Percentiles rank a stretch among this genome's conserved stretches.
Evolutionary conservation across 2,888 invertebrate species (phyloP).

Genomic region (Heteromurus nitidus): DNA sequence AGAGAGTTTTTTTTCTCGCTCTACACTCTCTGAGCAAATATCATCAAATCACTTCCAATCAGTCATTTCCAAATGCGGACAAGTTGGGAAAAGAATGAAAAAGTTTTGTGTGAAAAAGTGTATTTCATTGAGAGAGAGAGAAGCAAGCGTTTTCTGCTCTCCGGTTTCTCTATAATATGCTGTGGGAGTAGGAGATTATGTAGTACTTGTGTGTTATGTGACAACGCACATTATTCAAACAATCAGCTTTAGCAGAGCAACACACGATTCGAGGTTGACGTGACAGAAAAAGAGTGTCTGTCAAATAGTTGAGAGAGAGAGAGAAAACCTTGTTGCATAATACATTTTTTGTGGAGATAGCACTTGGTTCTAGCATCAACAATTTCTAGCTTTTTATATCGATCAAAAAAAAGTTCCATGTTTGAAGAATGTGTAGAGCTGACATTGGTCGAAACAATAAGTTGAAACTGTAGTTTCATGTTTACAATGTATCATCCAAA

Average conservation of each 20-base stretch:
- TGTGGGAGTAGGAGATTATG: not conserved
- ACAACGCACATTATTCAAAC: conserved; percentile 20
- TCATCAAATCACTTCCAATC: conserved; percentile 39
- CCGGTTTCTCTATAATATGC: not conserved
- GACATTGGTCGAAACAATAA: too few species aligned
- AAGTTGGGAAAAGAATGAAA: conserved; percentile 1
- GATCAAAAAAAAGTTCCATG: too few species aligned
- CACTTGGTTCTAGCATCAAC: too few species aligned
- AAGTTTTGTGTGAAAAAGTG: conserved; percentile 3
- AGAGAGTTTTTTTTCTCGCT: conserved; percentile 2
- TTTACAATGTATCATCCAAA: not conserved
- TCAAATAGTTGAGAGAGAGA: not conserved
- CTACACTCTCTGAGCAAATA: conserved; percentile 19
- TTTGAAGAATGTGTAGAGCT: too few species aligned
- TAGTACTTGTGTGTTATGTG: conserved; percentile 3
- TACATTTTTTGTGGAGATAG: too few species aligned
- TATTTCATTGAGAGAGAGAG: not conserved
- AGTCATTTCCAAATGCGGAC: conserved; percentile 24
- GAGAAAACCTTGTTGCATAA: too few species aligned
- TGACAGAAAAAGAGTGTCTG: not conserved
- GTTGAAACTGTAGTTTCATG: too few species aligned
- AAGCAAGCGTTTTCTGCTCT: not conserved
- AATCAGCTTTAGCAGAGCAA: not conserved
- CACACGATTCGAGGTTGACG: not conserved
- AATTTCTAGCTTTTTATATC: too few species aligned